Evolutionary conservation across 2,888 invertebrate species (phyloP).

Genomic region (Mythimna albipuncta): DNA sequence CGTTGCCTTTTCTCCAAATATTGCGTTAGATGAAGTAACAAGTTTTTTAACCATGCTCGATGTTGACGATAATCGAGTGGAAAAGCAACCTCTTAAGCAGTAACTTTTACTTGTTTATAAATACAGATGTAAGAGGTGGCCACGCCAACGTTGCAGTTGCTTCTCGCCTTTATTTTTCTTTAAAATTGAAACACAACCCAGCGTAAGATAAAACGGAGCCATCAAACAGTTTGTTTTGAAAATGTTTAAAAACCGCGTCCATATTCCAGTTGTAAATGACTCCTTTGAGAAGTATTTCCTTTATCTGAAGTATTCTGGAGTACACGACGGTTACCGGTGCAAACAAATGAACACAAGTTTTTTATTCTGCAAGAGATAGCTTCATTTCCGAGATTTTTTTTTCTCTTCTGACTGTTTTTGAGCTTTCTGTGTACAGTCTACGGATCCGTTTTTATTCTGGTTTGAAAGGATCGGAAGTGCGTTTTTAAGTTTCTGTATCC

Average conservation of each 20-base stretch:
- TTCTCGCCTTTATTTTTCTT: neutral
- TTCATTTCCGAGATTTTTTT: conserved; percentile 26
- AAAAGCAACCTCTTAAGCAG: no score
- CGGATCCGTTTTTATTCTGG: neutral
- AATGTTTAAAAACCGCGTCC: conserved; percentile 15
- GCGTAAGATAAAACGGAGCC: conserved; percentile 24
- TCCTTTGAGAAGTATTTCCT: conserved; percentile 40
- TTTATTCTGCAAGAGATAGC: conserved; percentile 26
- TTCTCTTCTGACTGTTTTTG: conserved; percentile 2
- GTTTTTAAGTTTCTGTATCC: neutral
- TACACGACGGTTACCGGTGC: conserved; percentile 25
- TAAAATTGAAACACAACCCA: conserved; percentile 18
- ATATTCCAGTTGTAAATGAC: conserved; percentile 38
- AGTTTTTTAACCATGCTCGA: no score
- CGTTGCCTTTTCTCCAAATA: no score
- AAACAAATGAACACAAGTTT: conserved; percentile 44
- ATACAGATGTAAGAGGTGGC: neutral
- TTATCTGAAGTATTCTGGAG: conserved; percentile 29
- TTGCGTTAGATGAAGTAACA: no score
- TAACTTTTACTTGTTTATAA: no score
- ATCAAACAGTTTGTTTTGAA: conserved; percentile 27
- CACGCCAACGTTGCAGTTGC: neutral
- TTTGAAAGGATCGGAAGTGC: neutral
- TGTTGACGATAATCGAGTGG: no score
- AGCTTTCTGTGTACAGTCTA: conserved; percentile 1